Evolutionary conservation across 2,888 invertebrate species (phyloP), one percentile per base, ranked within the genome.

Genomic region (Dryomyza anilis): DNA sequence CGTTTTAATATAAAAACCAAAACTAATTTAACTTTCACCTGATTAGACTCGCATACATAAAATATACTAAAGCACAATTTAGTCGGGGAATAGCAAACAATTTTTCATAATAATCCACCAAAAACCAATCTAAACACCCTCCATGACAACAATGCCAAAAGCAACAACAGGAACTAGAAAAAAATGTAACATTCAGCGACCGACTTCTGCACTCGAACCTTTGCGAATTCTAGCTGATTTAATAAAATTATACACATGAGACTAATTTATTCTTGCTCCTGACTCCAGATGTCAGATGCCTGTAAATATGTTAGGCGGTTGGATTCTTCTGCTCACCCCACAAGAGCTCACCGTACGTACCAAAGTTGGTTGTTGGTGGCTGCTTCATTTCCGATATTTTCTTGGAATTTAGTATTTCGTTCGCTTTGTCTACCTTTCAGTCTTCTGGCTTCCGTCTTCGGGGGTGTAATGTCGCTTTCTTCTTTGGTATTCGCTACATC

Each of bases 161-260:
- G 43, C 25, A 57, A 59, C 46, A 59, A 48, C 59, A 33, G 14
- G 4, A 23, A 21, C 16, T 45, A 59, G 19, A 30, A 64, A 52
- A 59, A 43, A 45, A 50, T 25, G 48, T 43, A 64, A 67, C 69
- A 66, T 66, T 58, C 33, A 50, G 29, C 39, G 29, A n/a, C 12
- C 39, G 45, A 25, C n/a, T 25, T 30, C 45, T 16, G 14, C 50
- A 33, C 33, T 19, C 33, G 73, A 69, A 74, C 76, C 76, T 77
- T 80, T 79, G 80, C 82, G 77, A 81, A 79, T 78, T 80, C 77
- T 74, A 75, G 80, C 80, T 81, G 80, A 81, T 81, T 81, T 81
- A 82, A 81, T 81, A 76, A 81, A 79, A 81, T 82, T 74, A 75
- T 75, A 77, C 81, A 79, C 81, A 78, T 71, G 81, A 76, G 82